phyloP scores from a whole-genome alignment of 2,888 invertebrate species.

The Drosophila basisetae region DNA sequence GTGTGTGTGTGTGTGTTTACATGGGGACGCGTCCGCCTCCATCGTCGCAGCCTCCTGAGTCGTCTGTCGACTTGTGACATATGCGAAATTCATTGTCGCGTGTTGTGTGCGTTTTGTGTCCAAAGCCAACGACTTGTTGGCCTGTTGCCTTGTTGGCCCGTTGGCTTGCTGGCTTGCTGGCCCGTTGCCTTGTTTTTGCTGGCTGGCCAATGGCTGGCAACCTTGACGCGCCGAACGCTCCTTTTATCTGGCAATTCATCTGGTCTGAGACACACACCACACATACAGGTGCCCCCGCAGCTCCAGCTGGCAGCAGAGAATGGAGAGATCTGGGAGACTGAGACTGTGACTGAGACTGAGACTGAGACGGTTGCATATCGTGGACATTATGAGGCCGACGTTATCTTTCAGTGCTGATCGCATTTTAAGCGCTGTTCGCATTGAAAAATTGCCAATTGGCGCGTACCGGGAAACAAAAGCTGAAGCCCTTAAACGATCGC shows the following conservation, averaged over 20 bases:
- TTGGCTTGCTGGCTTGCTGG: conserved; percentile 2
- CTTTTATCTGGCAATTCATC: conserved; percentile 62
- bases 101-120: conserved; percentile 56
- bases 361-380: conserved; percentile 46
- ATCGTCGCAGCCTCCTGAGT: conserved; percentile 40
- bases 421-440: conserved; percentile 70
- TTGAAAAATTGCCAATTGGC: conserved; percentile 73
- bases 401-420: conserved; percentile 70
- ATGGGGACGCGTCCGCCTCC: conserved; percentile 39
- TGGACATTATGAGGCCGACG: conserved; percentile 65
- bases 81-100: conserved; percentile 83
- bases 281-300: conserved; percentile 51
- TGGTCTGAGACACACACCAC: conserved; percentile 27
- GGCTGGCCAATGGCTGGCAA: conserved; percentile 61
- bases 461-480: conserved; percentile 49
- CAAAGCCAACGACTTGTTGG: conserved; percentile 40
- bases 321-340: conserved; percentile 28
- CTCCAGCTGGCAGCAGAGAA: conserved; percentile 3
- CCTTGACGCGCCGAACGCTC: conserved; percentile 65
- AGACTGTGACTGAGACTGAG: neutral
- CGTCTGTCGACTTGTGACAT: conserved; percentile 69
- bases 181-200: conserved; percentile 1
- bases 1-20: conserved; percentile 61
- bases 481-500: conserved; percentile 74
- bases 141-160: conserved; percentile 16